Percentiles rank a stretch among this genome's conserved stretches.
These are phyloP conservation scores for Atrina japonica DNA, from an alignment of 2,888 invertebrate species.

Conservation along the genomic window DNA sequence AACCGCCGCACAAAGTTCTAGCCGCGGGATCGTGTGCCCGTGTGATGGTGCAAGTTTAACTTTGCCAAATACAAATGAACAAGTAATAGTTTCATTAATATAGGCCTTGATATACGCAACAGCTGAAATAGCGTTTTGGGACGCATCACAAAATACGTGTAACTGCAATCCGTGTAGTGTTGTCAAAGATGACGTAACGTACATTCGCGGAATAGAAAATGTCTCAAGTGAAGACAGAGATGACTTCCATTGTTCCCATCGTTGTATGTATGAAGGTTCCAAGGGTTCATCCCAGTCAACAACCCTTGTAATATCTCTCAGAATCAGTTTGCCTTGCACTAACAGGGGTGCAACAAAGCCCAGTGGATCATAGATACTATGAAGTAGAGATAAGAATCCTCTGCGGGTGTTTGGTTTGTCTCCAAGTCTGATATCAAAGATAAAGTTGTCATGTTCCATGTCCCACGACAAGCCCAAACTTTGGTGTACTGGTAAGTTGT, in stretches of 20 bases:
- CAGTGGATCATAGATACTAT: slow-evolving; percentile 34
- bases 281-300: slow-evolving; percentile 28
- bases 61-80: slow-evolving; percentile 36
- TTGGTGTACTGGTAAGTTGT: slow-evolving; percentile 20
- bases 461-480: slow-evolving; percentile 28
- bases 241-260: slow-evolving; percentile 20
- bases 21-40: slow-evolving; percentile 51
- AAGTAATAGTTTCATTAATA: neutral
- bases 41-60: slow-evolving; percentile 38
- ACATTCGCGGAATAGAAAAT: slow-evolving; percentile 19
- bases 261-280: too few relatives aligned
- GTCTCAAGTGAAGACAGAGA: neutral
- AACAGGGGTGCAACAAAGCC: slow-evolving; percentile 34
- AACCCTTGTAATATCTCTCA: neutral
- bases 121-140: slow-evolving; percentile 19
- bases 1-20: slow-evolving; percentile 54
- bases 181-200: neutral
- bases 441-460: slow-evolving; percentile 8
- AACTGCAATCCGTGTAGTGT: neutral
- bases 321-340: slow-evolving; percentile 10
- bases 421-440: neutral
- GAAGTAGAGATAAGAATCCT: slow-evolving; percentile 12
- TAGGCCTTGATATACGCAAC: slow-evolving; percentile 35
- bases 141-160: slow-evolving; percentile 43
- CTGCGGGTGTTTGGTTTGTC: slow-evolving; percentile 22